These are phyloP conservation scores for Heliconius erato DNA, from an alignment of 2,888 invertebrate genomes.

Conservation along the genomic window DNA sequence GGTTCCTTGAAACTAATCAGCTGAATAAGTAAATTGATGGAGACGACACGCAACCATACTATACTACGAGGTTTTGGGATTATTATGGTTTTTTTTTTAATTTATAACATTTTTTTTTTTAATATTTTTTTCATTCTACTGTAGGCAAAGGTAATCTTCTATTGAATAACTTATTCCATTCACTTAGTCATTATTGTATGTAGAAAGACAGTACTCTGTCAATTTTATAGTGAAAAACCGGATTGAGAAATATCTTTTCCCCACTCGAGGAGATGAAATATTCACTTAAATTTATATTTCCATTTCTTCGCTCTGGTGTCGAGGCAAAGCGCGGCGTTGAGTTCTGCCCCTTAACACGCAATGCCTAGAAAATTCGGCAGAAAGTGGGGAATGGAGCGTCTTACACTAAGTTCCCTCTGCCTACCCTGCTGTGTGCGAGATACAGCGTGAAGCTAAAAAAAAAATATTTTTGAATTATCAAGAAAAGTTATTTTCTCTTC, in stretches of 20 bases:
- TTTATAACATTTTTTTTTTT: background rate
- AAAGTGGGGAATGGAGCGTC: no score
- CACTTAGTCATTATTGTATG: background rate
- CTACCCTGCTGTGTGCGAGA: no score
- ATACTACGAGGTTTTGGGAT: constrained; percentile 36
- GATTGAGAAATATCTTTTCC: background rate
- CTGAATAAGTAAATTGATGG: constrained; percentile 82
- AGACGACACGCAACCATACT: constrained; percentile 70
- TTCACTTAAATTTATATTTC: no score
- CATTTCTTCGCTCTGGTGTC: no score
- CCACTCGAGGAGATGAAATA: no score
- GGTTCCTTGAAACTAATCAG: constrained; percentile 84
- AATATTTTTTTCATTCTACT: background rate
- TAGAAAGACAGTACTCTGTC: background rate
- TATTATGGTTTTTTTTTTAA: constrained; percentile 11
- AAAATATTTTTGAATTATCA: background rate
- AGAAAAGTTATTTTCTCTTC: background rate
- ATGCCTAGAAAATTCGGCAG: no score
- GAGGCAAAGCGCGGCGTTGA: no score
- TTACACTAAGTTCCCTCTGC: no score
- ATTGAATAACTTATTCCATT: background rate
- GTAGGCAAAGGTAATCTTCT: background rate
- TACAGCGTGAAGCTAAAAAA: no score
- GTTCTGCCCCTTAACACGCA: no score
- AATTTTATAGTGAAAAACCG: background rate